Percentiles rank a stretch among this genome's conserved stretches.
Conservation (phyloP, 1,140 invertebrate genomes). For the Neodiprion fabricii region DNA sequence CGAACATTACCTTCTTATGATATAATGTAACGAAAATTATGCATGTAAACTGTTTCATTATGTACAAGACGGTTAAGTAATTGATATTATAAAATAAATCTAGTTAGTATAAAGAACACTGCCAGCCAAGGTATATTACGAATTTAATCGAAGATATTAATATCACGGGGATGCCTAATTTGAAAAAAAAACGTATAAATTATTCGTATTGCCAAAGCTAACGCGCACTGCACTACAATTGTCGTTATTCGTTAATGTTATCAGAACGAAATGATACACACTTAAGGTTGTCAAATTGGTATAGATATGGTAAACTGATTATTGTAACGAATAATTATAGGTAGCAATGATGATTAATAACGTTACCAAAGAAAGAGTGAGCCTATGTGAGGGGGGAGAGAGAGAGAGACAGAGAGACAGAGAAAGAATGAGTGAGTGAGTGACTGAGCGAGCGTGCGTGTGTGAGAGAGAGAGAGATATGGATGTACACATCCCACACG, state of each 20-base stretch:
- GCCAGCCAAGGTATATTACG: slow-evolving; percentile 49
- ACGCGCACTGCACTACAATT: background rate
- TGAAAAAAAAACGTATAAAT: background rate
- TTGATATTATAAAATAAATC: slow-evolving; percentile 30
- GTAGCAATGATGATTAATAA: background rate
- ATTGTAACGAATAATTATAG: background rate
- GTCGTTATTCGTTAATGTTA: background rate
- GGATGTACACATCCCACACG: too few species aligned
- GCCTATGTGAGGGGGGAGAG: too few species aligned
- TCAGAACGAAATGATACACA: background rate
- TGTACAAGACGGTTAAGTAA: slow-evolving; percentile 39
- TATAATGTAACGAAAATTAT: too few species aligned
- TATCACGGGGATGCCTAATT: background rate
- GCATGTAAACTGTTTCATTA: slow-evolving; percentile 24
- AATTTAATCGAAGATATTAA: slow-evolving; percentile 41
- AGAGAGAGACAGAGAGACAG: too few species aligned
- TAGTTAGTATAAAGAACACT: slow-evolving; percentile 49
- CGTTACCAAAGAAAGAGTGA: too few species aligned
- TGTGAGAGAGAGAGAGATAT: too few species aligned
- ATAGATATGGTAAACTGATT: background rate
- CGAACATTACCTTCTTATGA: slow-evolving; percentile 4
- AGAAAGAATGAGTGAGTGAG: too few species aligned
- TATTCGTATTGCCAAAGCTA: background rate
- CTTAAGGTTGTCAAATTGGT: background rate
- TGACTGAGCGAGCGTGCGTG: too few species aligned